Percentiles rank a stretch among this genome's conserved stretches.
Conservation (phyloP, 2,888 invertebrate genomes). For the Zaprionus obscuricornis region DNA sequence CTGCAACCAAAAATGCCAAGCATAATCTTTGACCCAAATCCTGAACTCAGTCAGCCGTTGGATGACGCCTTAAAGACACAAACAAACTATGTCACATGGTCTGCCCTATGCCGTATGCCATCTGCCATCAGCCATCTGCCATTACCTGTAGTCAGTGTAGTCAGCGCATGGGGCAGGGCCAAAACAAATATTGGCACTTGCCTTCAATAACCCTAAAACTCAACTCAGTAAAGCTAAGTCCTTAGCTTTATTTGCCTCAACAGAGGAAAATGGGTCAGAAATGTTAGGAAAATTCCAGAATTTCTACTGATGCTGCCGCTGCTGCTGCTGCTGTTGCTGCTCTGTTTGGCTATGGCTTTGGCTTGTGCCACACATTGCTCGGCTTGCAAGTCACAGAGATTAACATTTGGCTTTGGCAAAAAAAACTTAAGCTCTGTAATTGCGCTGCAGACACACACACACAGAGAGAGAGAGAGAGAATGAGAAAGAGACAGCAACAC, state of each 20-base stretch:
- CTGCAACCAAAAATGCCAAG: slow-evolving; percentile 41
- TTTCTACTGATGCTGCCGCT: too few species aligned
- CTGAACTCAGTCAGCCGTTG: slow-evolving; percentile 15
- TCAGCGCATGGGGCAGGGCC: background rate
- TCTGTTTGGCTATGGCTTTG: slow-evolving; percentile 5
- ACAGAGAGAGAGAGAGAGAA: too few species aligned
- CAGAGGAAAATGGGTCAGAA: slow-evolving; percentile 57
- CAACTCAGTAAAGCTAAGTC: slow-evolving; percentile 54
- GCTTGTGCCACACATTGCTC: too few species aligned
- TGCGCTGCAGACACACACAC: slow-evolving; percentile 33
- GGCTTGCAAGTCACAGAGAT: slow-evolving; percentile 42
- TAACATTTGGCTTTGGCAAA: slow-evolving; percentile 43
- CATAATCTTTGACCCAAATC: slow-evolving; percentile 75
- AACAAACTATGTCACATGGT: slow-evolving; percentile 70
- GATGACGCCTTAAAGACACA: slow-evolving; percentile 66
- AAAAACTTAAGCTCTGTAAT: slow-evolving; percentile 45
- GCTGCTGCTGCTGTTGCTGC: too few species aligned
- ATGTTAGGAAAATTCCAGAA: slow-evolving; percentile 6
- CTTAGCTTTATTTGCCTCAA: slow-evolving; percentile 27
- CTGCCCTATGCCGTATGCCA: too few species aligned
- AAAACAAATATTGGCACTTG: slow-evolving; percentile 76
- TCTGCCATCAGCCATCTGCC: background rate
- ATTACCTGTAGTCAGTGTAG: slow-evolving; percentile 17
- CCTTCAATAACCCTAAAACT: slow-evolving; percentile 71
- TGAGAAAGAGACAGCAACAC: too few species aligned